phyloP scores from a whole-genome alignment of 2,888 invertebrate species.

The Pollenia angustigena region DNA sequence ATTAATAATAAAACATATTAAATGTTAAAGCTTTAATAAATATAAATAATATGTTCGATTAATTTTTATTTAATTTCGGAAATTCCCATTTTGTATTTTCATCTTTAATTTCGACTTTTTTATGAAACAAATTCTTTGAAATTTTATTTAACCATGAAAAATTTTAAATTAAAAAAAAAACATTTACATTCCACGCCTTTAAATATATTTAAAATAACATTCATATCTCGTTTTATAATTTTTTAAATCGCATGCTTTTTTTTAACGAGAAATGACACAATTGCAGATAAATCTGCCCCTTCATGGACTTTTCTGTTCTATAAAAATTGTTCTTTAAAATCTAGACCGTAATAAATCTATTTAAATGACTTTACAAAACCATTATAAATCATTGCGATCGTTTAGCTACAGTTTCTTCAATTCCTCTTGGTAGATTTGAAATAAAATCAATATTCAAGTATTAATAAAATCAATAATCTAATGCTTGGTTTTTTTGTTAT shows the following conservation, averaged over 20 bases:
- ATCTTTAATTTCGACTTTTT: not conserved
- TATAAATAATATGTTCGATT: too few species aligned
- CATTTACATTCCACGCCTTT: too few species aligned
- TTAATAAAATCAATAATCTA: constrained; percentile 25
- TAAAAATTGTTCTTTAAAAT: constrained; percentile 9
- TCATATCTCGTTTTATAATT: not conserved
- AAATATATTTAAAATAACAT: not conserved
- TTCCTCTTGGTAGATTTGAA: constrained; percentile 10
- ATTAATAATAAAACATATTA: too few species aligned
- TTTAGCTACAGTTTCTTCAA: not conserved
- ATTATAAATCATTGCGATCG: constrained; percentile 41
- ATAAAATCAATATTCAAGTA: constrained; percentile 10
- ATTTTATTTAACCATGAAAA: not conserved
- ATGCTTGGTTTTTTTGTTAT: not conserved
- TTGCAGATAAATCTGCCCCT: constrained; percentile 8
- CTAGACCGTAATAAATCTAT: constrained; percentile 41
- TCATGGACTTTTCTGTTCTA: not conserved
- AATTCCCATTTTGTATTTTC: not conserved
- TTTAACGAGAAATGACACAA: not conserved
- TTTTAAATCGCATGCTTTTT: not conserved
- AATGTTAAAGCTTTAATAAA: too few species aligned
- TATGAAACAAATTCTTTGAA: not conserved
- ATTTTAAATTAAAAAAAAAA: too few species aligned
- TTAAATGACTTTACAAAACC: constrained; percentile 10
- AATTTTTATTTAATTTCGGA: not conserved